phyloP scores from a whole-genome alignment of 2,113 vertebrate genomes.

The Pterocles orientalis region DNA sequence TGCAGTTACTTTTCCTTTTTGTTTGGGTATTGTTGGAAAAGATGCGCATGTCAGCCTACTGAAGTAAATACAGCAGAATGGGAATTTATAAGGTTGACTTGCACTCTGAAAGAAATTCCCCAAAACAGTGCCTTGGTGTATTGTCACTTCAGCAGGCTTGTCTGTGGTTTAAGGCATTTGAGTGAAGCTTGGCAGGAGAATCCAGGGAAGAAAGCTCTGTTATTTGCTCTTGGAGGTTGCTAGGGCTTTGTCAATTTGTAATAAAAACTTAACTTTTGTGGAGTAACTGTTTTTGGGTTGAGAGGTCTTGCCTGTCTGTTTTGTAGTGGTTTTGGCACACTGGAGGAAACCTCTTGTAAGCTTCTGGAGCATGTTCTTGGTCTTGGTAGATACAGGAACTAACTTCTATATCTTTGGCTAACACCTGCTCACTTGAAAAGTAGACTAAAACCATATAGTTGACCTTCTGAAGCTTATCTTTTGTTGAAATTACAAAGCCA shows the following conservation, averaged over 20 bases:
- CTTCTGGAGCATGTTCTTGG: background rate
- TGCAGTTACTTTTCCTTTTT: background rate
- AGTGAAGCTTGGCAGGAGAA: background rate
- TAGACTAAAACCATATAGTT: background rate
- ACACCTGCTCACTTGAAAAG: background rate
- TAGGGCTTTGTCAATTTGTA: background rate
- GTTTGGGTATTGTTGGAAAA: background rate
- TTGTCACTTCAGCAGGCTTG: background rate
- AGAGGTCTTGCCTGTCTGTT: background rate
- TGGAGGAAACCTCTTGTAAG: background rate
- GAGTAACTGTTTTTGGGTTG: fast-evolving
- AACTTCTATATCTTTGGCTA: background rate
- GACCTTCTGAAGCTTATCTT: background rate
- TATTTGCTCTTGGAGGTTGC: background rate
- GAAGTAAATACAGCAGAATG: background rate
- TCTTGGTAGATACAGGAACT: background rate
- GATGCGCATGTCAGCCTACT: background rate
- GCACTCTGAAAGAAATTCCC: background rate
- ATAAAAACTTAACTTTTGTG: background rate
- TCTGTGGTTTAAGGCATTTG: background rate
- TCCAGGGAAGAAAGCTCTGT: background rate
- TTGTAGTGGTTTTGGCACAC: background rate
- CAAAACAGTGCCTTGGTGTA: background rate
- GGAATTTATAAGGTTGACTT: background rate
- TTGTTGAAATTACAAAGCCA: background rate